These are phyloP conservation scores for Enhydra lutris DNA, from an alignment of 2,113 vertebrate genomes.

Conservation along the genomic window DNA sequence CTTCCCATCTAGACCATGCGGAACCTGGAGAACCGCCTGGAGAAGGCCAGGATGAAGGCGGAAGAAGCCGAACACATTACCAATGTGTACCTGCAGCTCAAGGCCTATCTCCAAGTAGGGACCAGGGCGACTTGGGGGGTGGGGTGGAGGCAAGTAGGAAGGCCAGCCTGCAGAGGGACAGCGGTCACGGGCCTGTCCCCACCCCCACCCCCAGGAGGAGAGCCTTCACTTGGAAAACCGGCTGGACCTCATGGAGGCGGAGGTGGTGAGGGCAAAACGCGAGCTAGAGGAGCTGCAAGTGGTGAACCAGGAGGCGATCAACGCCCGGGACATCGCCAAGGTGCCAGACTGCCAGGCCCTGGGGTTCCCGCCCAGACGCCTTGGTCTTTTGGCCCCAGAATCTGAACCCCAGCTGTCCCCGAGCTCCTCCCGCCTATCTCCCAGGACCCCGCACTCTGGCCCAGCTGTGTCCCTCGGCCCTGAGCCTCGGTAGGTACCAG, in stretches of 20 bases:
- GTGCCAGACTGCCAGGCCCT: constrained; percentile 64
- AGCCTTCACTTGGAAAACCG: constrained; percentile 85
- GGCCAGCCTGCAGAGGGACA: neutral
- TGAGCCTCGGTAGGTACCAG: neutral
- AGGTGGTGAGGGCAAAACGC: constrained; percentile 81
- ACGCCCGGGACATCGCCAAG: constrained; percentile 84
- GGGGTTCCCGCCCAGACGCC: neutral
- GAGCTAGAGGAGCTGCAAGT: constrained; percentile 83
- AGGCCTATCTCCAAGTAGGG: constrained; percentile 87
- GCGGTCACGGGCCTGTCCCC: neutral
- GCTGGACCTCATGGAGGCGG: constrained; percentile 85
- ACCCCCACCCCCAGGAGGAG: constrained; percentile 82
- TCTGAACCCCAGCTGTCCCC: neutral
- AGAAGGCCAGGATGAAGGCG: constrained; percentile 88
- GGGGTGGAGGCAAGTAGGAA: neutral
- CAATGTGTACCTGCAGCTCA: constrained; percentile 85
- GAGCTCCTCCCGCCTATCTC: neutral
- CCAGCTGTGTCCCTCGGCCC: neutral
- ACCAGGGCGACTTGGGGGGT: fast-evolving
- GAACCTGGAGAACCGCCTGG: constrained; percentile 88
- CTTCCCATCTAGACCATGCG: constrained; percentile 80
- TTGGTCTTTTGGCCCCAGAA: neutral
- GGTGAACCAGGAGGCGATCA: constrained; percentile 83
- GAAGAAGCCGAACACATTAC: constrained; percentile 86
- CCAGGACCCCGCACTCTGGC: neutral